phyloP scores from a whole-genome alignment of 92 coral and sea anemone species.

The Zoanthus sansibaricus region DNA sequence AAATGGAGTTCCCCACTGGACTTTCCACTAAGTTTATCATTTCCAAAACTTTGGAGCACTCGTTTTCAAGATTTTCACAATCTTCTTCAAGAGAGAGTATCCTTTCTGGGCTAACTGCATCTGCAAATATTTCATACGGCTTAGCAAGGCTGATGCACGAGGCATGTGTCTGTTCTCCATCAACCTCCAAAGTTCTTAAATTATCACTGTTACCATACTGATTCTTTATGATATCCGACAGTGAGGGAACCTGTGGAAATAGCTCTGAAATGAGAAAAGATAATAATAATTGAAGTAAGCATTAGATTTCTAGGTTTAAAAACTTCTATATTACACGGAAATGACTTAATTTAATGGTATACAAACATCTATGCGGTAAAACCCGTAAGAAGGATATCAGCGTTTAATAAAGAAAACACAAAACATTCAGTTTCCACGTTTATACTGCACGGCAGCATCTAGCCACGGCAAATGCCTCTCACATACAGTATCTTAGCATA shows the following conservation, averaged over 20 bases:
- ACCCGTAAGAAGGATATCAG: no score
- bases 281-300: neutral
- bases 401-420: no score
- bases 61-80: conserved; percentile 3
- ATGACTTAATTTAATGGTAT: neutral
- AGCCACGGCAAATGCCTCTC: no score
- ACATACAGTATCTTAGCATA: no score
- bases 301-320: neutral
- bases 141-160: neutral
- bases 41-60: conserved; percentile 8
- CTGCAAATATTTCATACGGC: neutral
- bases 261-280: neutral
- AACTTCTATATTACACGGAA: neutral
- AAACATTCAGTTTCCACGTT: no score
- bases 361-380: no score
- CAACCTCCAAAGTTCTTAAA: neutral
- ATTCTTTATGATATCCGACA: conserved; percentile 2
- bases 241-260: conserved; percentile 1
- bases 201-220: neutral
- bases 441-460: no score
- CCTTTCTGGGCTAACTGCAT: neutral
- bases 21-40: neutral
- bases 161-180: neutral
- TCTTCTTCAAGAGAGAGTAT: neutral
- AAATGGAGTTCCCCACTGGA: neutral